Evolutionary conservation across 2,113 vertebrate genomes (phyloP).

Genomic region (Desmodus rotundus): DNA sequence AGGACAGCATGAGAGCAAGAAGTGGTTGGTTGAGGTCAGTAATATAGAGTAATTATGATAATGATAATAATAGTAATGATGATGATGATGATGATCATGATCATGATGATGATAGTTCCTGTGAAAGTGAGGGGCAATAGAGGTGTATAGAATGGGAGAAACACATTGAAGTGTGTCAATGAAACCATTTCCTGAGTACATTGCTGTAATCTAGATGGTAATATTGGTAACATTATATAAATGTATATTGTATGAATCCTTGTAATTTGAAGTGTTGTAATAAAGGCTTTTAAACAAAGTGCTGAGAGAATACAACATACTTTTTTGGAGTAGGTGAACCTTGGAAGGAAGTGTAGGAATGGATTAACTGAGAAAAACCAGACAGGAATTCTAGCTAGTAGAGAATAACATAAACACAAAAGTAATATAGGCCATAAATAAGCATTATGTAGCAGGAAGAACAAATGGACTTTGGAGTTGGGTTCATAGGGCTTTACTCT

Average conservation of each 20-base stretch:
- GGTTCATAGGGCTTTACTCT: not conserved
- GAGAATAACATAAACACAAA: conserved; percentile 20
- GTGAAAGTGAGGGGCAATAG: not conserved
- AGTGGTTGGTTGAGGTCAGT: not conserved
- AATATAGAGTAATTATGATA: not conserved
- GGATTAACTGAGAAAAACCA: conserved; percentile 1
- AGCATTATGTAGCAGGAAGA: not conserved
- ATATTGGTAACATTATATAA: not conserved
- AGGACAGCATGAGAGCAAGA: not conserved
- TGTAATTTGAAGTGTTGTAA: not conserved
- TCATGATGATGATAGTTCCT: not conserved
- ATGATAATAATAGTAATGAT: not conserved
- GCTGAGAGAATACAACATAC: not conserved
- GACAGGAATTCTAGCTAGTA: not conserved
- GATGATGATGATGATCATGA: too few species aligned
- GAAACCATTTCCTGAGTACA: conserved; percentile 23
- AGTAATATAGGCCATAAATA: not conserved
- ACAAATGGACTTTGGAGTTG: not conserved
- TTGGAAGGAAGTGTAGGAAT: conserved; percentile 1
- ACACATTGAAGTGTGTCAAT: not conserved
- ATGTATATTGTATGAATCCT: not conserved
- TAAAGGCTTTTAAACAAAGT: conserved; percentile 33
- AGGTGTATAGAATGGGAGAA: not conserved
- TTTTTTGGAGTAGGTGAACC: not conserved
- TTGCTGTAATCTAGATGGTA: not conserved